A percentile compares a stretch with the other conserved stretches of the same genome.
Evolutionary conservation across 2,888 invertebrate species (phyloP).

Genomic region (Polyommatus icarus): DNA sequence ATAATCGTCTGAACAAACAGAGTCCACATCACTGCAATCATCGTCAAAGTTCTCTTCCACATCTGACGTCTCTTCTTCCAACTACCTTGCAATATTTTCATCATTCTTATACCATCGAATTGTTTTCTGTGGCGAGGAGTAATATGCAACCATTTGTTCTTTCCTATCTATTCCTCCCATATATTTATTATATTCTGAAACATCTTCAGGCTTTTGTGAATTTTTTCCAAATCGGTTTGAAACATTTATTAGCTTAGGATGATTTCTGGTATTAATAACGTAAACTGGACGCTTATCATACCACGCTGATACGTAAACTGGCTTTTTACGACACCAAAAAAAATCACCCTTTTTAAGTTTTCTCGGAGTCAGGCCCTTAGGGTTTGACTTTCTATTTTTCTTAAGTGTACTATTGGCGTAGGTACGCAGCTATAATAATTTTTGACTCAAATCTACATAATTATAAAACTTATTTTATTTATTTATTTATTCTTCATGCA

Average conservation of each 20-base stretch:
- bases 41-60: too few relatives aligned
- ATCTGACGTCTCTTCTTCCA: too few relatives aligned
- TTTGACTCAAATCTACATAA: neutral
- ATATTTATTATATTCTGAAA: conserved; percentile 34
- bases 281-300: conserved; percentile 41
- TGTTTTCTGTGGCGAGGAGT: conserved; percentile 20
- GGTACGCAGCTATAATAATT: conserved; percentile 34
- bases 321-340: conserved; percentile 36
- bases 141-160: conserved; percentile 25
- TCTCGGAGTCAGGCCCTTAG: conserved; percentile 30
- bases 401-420: conserved; percentile 38
- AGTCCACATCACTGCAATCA: too few relatives aligned
- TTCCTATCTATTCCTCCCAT: conserved; percentile 28
- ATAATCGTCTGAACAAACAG: too few relatives aligned
- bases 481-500: too few relatives aligned
- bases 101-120: conserved; percentile 28
- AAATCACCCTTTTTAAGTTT: conserved; percentile 40
- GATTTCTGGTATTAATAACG: conserved; percentile 38
- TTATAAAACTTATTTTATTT: too few relatives aligned
- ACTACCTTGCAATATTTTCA: too few relatives aligned
- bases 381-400: conserved; percentile 37
- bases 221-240: conserved; percentile 35
- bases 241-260: conserved; percentile 36
- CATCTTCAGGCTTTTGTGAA: conserved; percentile 33
- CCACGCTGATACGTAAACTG: conserved; percentile 41